Evolutionary conservation across 2,797 vertebrate species (phyloP).

Genomic region (Xenentodon cancila): DNA sequence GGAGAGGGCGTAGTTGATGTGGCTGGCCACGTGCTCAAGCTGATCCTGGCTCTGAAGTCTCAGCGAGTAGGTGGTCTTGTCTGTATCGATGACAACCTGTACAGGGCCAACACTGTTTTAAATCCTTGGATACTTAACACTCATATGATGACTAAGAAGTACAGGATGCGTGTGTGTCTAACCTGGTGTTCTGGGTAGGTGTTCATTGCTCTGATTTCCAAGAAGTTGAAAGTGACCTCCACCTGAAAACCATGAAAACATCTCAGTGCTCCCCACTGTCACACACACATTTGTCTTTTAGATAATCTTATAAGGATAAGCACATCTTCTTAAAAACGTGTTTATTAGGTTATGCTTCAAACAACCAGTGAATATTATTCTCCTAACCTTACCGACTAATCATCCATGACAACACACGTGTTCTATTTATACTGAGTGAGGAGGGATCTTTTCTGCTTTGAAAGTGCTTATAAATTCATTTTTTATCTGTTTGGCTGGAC

Average conservation of each 20-base stretch:
- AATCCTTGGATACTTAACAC: not conserved
- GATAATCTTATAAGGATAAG: not conserved
- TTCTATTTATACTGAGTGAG: no score
- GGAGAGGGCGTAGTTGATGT: constrained; percentile 89
- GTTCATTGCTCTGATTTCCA: constrained; percentile 91
- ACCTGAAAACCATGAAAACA: constrained; percentile 70
- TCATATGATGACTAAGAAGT: not conserved
- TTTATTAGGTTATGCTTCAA: no score
- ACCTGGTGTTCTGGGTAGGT: constrained; percentile 89
- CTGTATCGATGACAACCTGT: constrained; percentile 90
- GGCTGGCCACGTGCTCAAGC: constrained; percentile 86
- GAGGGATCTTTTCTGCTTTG: no score
- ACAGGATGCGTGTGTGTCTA: not conserved
- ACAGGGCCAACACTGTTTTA: not conserved
- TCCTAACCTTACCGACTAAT: no score
- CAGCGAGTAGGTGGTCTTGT: constrained; percentile 87
- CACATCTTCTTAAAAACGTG: not conserved
- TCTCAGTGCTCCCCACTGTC: not conserved
- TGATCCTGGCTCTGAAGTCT: constrained; percentile 86
- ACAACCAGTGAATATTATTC: no score
- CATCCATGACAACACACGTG: no score
- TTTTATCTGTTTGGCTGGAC: no score
- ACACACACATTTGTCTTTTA: not conserved
- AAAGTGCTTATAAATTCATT: no score
- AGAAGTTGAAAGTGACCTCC: constrained; percentile 91